These are phyloP conservation scores for Torymus texanus DNA, from an alignment of 2,888 invertebrate species.

Conservation along the genomic window DNA sequence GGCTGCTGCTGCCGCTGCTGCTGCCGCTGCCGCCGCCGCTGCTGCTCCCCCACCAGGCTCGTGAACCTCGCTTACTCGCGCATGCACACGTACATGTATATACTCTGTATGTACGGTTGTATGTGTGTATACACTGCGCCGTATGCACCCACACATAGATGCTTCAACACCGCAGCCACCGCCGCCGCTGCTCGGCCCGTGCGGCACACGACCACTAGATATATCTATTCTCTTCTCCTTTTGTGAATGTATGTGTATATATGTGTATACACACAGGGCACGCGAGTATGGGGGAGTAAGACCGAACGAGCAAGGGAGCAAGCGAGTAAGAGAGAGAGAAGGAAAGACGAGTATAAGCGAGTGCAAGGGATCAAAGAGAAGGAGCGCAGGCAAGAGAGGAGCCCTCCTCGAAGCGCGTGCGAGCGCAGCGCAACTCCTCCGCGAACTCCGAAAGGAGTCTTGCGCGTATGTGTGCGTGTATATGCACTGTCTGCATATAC, in stretches of 20 bases:
- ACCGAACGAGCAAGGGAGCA: background rate
- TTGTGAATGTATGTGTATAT: background rate
- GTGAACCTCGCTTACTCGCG: background rate
- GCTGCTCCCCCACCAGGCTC: background rate
- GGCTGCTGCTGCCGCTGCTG: slow-evolving; percentile 32
- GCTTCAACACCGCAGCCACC: background rate
- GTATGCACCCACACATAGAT: background rate
- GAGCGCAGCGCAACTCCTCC: slow-evolving; percentile 5
- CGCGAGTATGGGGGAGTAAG: background rate
- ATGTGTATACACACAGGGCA: background rate
- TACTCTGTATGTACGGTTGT: background rate
- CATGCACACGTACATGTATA: slow-evolving; percentile 8
- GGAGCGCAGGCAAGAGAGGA: background rate
- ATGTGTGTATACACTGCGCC: background rate
- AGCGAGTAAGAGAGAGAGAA: background rate
- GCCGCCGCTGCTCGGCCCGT: background rate
- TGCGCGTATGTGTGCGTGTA: background rate
- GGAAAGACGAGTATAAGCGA: background rate
- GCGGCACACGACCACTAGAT: slow-evolving; percentile 31
- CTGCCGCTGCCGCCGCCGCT: slow-evolving; percentile 2
- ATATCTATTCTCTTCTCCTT: background rate
- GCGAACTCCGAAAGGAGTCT: slow-evolving; percentile 15
- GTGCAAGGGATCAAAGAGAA: background rate
- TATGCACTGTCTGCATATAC: too few species aligned
- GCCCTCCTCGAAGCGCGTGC: slow-evolving; percentile 14